Base-by-base conservation (phyloP, 2,888 invertebrate genomes). In the Alentia gelatinosa region DNA sequence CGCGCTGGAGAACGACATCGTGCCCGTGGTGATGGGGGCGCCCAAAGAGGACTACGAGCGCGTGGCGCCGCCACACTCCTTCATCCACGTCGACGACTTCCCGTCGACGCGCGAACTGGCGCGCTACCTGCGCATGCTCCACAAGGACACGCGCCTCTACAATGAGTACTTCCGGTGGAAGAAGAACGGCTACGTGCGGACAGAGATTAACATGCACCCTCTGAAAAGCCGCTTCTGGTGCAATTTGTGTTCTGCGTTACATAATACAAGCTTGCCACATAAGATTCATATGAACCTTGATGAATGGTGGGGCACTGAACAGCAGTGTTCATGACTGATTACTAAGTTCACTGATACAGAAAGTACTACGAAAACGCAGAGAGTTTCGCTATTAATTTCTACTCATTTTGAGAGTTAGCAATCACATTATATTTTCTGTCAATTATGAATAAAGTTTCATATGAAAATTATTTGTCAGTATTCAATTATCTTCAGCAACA, bases 71-170 rank as follows among this genome's bases (percentile, higher is more conserved):
- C 90, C 90, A 26, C 83, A 83, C 94, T 98, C 98, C 3, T 99
- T 98, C 96, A 98, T 99, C 91, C 99, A 99, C 96, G 98, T 99
- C 30, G 99, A 99, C 95, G 99, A 99, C 96, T 99, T 99, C 96
- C 97, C 97, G 42, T 97, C 98, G 37, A 98, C 99, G 0, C 97
- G 97, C 94, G 98, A 98, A 94, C 97, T 99, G 92, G 99, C 99
- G 40, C 97, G 97, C 42, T 99, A 99, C 96, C 97, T 99, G 90
- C 97, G 97, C 92, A 97, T 97, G 89, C 97, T 99, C 91, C 98
- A 99, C 96, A 97, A 97, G 93, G 98, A 99, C 96, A 98, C 98
- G 95, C 97, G 97, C 79, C 97, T 98, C 0, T 99, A 99, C 96
- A 99, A 99, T 96, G 98, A 98, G 40, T 99, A 99, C 96, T 99